A percentile compares a stretch with the other conserved stretches of the same genome.
Evolutionary conservation across 37 sponge, comb jelly and placozoan genomes (phyloP).

Genomic region (Geodia barretti): DNA sequence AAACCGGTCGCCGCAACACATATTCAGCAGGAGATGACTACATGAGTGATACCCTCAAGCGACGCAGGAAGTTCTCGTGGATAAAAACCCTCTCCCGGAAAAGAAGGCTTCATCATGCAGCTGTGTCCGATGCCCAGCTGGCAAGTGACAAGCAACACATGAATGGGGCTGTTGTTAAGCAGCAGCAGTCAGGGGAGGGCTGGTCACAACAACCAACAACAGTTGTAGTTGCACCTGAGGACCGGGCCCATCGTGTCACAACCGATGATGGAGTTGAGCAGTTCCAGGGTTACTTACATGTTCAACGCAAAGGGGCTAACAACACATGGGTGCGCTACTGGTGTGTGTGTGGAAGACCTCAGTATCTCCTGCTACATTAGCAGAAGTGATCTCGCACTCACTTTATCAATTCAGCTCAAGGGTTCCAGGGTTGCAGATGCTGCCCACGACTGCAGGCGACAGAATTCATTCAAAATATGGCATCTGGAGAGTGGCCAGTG

Average conservation of each 20-base stretch:
- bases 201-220: neutral
- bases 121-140: neutral
- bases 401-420: slow-evolving; percentile 35
- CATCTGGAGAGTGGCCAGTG: slow-evolving; percentile 64
- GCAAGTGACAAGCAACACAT: neutral
- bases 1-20: neutral
- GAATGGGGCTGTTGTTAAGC: slow-evolving; percentile 12
- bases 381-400: slow-evolving; percentile 39
- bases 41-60: slow-evolving; percentile 25
- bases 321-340: slow-evolving; percentile 52
- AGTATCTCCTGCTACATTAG: slow-evolving; percentile 44
- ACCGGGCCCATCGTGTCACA: neutral
- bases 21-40: slow-evolving; percentile 12
- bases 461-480: slow-evolving; percentile 61
- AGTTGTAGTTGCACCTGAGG: neutral
- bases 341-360: slow-evolving; percentile 61
- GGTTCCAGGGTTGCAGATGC: slow-evolving; percentile 61
- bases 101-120: neutral
- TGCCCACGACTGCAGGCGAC: slow-evolving; percentile 14
- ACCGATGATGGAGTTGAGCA: slow-evolving; percentile 1
- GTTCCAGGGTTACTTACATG: slow-evolving; percentile 37
- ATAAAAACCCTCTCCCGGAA: slow-evolving; percentile 16
- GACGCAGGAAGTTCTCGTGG: slow-evolving; percentile 37
- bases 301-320: slow-evolving; percentile 51
- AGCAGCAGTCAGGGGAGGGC: neutral